phyloP scores from a whole-genome alignment of 2,113 vertebrate genomes.

The Machaerirhynchus nigripectus region DNA sequence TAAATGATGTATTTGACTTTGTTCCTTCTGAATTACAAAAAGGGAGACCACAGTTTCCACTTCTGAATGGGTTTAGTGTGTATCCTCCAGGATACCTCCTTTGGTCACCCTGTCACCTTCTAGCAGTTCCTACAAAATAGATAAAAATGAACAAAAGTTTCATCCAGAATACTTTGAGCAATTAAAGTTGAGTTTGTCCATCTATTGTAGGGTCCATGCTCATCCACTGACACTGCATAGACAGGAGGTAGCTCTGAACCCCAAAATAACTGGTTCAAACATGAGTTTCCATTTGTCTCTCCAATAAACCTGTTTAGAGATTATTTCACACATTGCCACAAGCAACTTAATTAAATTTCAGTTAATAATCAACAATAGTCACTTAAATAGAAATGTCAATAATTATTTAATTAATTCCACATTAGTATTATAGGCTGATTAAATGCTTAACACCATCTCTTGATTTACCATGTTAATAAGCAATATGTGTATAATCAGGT shows the following conservation, averaged over 20 bases:
- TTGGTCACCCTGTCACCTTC: not conserved
- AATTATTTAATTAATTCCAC: not conserved
- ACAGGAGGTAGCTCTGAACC: not conserved
- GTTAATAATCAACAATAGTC: not conserved
- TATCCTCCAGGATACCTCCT: not conserved
- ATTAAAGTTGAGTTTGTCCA: not conserved
- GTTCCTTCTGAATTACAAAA: not conserved
- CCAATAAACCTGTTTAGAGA: not conserved
- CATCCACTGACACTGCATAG: not conserved
- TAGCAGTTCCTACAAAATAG: not conserved
- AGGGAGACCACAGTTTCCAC: not conserved
- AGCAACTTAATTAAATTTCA: not conserved
- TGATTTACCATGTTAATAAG: slow-evolving; percentile 21
- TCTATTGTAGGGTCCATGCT: not conserved
- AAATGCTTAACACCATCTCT: not conserved
- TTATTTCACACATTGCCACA: not conserved
- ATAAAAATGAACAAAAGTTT: not conserved
- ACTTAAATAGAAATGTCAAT: not conserved
- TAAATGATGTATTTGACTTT: slow-evolving; percentile 41
- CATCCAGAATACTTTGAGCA: not conserved
- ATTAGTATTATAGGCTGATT: not conserved
- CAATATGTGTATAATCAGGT: not conserved
- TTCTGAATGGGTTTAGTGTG: not conserved
- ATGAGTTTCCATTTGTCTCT: not conserved
- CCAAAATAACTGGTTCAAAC: not conserved